These are phyloP conservation scores for Athrips mouffetella DNA, from an alignment of 2,888 invertebrate species.

Conservation along the genomic window DNA sequence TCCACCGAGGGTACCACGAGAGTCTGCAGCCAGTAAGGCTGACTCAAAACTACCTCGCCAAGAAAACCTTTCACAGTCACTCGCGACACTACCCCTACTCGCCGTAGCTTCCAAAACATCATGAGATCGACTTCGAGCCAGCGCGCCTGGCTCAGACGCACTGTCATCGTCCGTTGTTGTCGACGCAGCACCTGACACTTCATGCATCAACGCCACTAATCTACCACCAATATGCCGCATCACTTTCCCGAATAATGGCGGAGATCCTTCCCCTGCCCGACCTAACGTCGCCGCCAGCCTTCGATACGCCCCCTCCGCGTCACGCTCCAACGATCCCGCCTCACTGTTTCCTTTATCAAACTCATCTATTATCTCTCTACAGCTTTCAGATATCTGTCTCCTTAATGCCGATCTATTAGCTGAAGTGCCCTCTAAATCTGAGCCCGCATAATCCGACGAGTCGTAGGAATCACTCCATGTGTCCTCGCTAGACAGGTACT, in stretches of 20 bases:
- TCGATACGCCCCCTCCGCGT: slow-evolving; percentile 92
- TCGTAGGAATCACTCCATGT: slow-evolving; percentile 97
- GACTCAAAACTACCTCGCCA: slow-evolving; percentile 96
- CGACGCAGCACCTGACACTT: slow-evolving; percentile 89
- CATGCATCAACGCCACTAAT: slow-evolving; percentile 93
- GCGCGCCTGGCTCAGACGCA: slow-evolving; percentile 81
- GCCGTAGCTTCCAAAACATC: slow-evolving; percentile 84
- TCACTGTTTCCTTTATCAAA: slow-evolving; percentile 86
- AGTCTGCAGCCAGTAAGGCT: slow-evolving; percentile 92
- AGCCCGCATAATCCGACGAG: slow-evolving; percentile 94
- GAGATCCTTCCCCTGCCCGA: slow-evolving; percentile 84
- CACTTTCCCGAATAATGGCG: slow-evolving; percentile 92
- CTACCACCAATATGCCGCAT: slow-evolving; percentile 95
- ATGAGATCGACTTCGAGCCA: slow-evolving; percentile 89
- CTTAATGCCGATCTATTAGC: slow-evolving; percentile 84
- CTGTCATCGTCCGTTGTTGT: slow-evolving; percentile 86
- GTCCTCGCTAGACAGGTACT: slow-evolving; percentile 94
- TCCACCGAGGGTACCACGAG: slow-evolving; percentile 86
- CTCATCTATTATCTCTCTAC: slow-evolving; percentile 91
- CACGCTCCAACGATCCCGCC: slow-evolving; percentile 79
- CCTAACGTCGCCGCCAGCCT: slow-evolving; percentile 91
- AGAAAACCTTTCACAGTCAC: slow-evolving; percentile 93
- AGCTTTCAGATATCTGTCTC: slow-evolving; percentile 92
- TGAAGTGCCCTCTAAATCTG: slow-evolving; percentile 86
- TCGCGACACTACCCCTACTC: slow-evolving; percentile 82